Conservation (phyloP, 2,888 invertebrate genomes). For the Pteria penguin region DNA sequence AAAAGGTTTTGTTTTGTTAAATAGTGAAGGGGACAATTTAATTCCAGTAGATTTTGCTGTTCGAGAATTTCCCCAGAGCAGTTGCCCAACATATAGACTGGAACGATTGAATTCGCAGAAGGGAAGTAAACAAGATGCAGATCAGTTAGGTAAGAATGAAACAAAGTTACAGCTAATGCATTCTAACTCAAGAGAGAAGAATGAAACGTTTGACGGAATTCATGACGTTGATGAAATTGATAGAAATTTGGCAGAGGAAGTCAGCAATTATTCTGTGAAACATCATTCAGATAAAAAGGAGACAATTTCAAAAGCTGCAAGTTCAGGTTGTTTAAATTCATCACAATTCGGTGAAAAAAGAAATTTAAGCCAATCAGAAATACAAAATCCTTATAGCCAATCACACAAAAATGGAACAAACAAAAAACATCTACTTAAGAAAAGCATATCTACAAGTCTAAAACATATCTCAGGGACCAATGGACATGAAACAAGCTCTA, state of each 20-base stretch:
- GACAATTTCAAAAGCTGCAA: too few species aligned
- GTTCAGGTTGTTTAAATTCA: too few species aligned
- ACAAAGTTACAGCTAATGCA: background rate
- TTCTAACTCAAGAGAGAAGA: background rate
- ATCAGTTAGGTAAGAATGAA: background rate
- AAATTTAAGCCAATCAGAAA: too few species aligned
- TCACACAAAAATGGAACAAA: too few species aligned
- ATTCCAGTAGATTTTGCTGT: conserved; percentile 52
- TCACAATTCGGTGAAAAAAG: too few species aligned
- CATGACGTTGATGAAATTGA: background rate
- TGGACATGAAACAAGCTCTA: too few species aligned
- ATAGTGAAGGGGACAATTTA: background rate
- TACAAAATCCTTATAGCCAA: too few species aligned
- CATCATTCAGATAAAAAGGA: background rate
- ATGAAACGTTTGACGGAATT: background rate
- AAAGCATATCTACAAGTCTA: too few species aligned
- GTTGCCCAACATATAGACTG: conserved; percentile 43
- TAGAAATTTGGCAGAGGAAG: background rate
- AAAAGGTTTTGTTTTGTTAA: background rate
- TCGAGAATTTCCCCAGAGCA: conserved; percentile 69
- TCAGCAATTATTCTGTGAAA: too few species aligned
- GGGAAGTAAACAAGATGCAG: too few species aligned
- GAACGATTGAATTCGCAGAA: background rate
- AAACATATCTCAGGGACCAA: too few species aligned
- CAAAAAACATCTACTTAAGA: too few species aligned